phyloP scores from a whole-genome alignment of 2,797 vertebrate species.

The Huso huso region DNA sequence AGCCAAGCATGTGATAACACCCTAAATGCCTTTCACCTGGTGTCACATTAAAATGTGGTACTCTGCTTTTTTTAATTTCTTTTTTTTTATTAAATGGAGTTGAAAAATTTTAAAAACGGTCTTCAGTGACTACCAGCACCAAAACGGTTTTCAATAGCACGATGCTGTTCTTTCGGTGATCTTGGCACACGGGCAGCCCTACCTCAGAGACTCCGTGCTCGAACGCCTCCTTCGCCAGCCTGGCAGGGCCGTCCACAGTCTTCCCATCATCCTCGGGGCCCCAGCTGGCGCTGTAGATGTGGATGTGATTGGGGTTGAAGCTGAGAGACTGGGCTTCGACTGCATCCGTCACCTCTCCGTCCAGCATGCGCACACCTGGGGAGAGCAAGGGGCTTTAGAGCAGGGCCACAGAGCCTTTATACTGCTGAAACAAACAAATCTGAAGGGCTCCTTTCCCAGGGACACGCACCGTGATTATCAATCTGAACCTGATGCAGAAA shows the following conservation, averaged over 20 bases:
- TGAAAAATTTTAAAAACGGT: background rate
- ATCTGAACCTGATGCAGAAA: background rate
- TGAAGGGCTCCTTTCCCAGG: background rate
- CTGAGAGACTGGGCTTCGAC: constrained; percentile 94
- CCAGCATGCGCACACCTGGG: constrained; percentile 93
- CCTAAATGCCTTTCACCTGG: too few relatives aligned
- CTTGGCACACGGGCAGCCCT: constrained; percentile 4
- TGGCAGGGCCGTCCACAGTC: constrained; percentile 91
- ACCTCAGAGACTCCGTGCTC: constrained; percentile 86
- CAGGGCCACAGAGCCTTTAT: background rate
- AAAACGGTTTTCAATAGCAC: background rate
- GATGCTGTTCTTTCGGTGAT: constrained; percentile 23
- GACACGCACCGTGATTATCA: background rate
- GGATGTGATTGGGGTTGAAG: constrained; percentile 88
- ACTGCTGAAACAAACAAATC: background rate
- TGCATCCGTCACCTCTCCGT: constrained; percentile 93
- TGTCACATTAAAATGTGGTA: background rate
- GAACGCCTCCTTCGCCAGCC: constrained; percentile 89
- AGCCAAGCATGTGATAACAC: too few relatives aligned
- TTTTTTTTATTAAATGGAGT: too few relatives aligned
- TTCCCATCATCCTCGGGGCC: constrained; percentile 95
- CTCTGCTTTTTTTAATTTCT: background rate
- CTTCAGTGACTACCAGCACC: background rate
- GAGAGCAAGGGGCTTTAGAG: background rate
- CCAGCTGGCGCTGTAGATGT: constrained; percentile 98